Percentiles rank a stretch among this genome's conserved stretches.
These are phyloP conservation scores for Acrossocheilus fasciatus DNA, from an alignment of 2,797 vertebrate genomes.

Conservation along the genomic window DNA sequence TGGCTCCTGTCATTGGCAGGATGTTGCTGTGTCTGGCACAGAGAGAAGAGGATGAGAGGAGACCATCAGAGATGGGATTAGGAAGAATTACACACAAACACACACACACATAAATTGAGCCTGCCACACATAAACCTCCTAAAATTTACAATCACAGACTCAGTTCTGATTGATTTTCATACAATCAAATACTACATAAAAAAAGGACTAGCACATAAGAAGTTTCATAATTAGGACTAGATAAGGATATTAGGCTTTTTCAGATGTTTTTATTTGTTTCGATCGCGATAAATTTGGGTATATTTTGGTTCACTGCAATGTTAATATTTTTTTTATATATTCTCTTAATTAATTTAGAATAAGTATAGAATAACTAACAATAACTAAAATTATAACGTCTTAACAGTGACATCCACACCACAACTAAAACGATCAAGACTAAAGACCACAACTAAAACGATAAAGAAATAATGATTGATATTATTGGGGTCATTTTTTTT, in stretches of 20 bases:
- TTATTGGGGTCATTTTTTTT: background rate
- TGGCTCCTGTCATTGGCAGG: slow-evolving; percentile 73
- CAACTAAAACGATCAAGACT: background rate
- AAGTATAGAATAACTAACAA: background rate
- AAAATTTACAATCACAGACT: background rate
- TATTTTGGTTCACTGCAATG: background rate
- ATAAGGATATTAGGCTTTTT: background rate
- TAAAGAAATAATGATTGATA: background rate
- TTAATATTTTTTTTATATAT: background rate
- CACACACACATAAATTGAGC: slow-evolving; percentile 61
- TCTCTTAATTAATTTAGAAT: background rate
- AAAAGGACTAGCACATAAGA: background rate
- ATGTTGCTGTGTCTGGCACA: slow-evolving; percentile 76
- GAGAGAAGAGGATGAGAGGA: slow-evolving; percentile 70
- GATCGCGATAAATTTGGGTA: background rate
- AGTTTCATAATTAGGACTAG: background rate
- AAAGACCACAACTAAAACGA: background rate
- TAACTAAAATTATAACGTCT: background rate
- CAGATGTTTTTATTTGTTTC: background rate
- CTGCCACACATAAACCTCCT: slow-evolving; percentile 39
- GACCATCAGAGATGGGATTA: slow-evolving; percentile 71
- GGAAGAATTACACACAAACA: slow-evolving; percentile 73
- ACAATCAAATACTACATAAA: background rate
- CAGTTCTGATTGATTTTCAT: slow-evolving; percentile 5
- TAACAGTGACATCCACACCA: background rate